Evolutionary conservation across 2,888 invertebrate species (phyloP), one percentile per base, ranked within the genome.

Genomic region (Plagiodera versicolora): DNA sequence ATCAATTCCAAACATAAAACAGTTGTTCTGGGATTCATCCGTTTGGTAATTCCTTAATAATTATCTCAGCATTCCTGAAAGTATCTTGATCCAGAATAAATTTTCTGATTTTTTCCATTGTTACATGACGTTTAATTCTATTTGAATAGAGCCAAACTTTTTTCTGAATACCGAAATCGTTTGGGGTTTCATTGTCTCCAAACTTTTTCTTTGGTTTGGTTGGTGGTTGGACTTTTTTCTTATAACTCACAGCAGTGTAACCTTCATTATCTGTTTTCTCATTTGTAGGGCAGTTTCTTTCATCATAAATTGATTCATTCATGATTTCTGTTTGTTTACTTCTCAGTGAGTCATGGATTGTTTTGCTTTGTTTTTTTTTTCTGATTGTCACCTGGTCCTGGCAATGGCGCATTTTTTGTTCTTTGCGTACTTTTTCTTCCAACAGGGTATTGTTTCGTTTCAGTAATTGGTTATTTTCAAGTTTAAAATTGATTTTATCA

Each of bases 131-230:
- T 44, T 54, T 46, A 16, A 44, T 45, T 24, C 54, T n/a, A n/a
- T n/a, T n/a, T n/a, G n/a, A n/a, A n/a, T n/a, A n/a, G n/a, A n/a
- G n/a, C n/a, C n/a, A n/a, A n/a, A n/a, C n/a, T n/a, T n/a, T n/a
- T n/a, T n/a, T n/a, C n/a, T n/a, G n/a, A n/a, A n/a, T n/a, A n/a
- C n/a, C n/a, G n/a, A n/a, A n/a, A n/a, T n/a, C n/a, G n/a, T n/a
- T n/a, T n/a, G n/a, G n/a, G n/a, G n/a, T n/a, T n/a, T n/a, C n/a
- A n/a, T n/a, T n/a, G n/a, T n/a, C n/a, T n/a, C n/a, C n/a, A n/a
- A n/a, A n/a, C n/a, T n/a, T 39, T 45, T 16, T 54, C 44, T 44
- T 35, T 53, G 20, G 53, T 53, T 53, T 53, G 49, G 49, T 49
- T 49, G 28, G 24, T 49, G 49, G 49, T 50, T 30, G 50, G 5